A percentile compares a stretch with the other conserved stretches of the same genome.
These are phyloP conservation scores for Monoplex corrugatus DNA, from an alignment of 2,888 invertebrate genomes.

Conservation along the genomic window DNA sequence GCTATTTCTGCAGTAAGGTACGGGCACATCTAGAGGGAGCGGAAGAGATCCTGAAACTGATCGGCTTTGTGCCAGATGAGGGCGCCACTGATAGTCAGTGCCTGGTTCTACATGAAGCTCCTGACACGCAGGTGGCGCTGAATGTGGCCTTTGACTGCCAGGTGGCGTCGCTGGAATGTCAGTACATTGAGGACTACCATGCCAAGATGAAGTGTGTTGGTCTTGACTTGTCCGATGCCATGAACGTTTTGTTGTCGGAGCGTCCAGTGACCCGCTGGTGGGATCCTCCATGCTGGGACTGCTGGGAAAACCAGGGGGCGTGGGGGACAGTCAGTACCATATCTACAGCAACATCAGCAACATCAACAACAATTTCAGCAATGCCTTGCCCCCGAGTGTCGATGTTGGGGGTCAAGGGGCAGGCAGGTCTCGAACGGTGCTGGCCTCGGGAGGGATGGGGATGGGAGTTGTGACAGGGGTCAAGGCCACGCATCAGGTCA, in stretches of 20 bases:
- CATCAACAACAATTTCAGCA: not conserved
- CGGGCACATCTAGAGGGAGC: slow-evolving; percentile 45
- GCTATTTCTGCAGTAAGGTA: slow-evolving; percentile 54
- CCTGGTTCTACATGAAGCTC: slow-evolving; percentile 36
- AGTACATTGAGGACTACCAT: slow-evolving; percentile 38
- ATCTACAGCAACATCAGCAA: not conserved
- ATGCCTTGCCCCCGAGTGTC: not conserved
- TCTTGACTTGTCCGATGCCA: slow-evolving; percentile 19
- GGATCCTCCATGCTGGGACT: slow-evolving; percentile 9
- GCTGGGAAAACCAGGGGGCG: not conserved
- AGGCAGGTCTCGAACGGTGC: not conserved
- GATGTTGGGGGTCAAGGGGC: not conserved
- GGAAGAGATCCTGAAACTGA: slow-evolving; percentile 30
- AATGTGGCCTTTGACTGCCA: slow-evolving; percentile 46
- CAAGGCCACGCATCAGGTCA: slow-evolving; percentile 16
- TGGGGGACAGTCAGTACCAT: no score
- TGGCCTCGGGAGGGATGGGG: slow-evolving; percentile 42
- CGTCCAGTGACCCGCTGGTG: not conserved
- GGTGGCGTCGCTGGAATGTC: slow-evolving; percentile 42
- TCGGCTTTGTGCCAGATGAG: slow-evolving; percentile 33
- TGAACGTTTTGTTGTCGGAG: slow-evolving; percentile 42
- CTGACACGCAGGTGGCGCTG: not conserved
- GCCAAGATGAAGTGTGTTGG: slow-evolving; percentile 44
- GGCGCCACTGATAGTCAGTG: not conserved
- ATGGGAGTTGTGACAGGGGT: slow-evolving; percentile 38